These are phyloP conservation scores for Leptura quadrifasciata DNA, from an alignment of 2,888 invertebrate species.

Conservation along the genomic window DNA sequence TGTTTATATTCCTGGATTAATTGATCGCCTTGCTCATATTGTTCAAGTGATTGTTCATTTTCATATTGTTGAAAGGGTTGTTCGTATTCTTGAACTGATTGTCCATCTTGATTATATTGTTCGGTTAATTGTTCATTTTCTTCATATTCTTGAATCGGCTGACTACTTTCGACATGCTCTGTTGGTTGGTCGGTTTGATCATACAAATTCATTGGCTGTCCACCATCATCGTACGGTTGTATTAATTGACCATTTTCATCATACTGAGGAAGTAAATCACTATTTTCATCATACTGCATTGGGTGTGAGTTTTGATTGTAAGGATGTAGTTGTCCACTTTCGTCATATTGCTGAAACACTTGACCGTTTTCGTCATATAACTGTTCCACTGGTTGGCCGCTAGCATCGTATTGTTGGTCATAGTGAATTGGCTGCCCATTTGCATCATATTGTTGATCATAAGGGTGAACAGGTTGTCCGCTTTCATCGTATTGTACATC, in stretches of 20 bases:
- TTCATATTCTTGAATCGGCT: conserved; percentile 44
- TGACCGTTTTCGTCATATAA: conserved; percentile 58
- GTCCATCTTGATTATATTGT: conserved; percentile 58
- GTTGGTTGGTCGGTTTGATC: conserved; percentile 51
- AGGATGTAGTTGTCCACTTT: conserved; percentile 55
- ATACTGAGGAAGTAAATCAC: conserved; percentile 59
- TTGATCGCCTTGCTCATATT: conserved; percentile 53
- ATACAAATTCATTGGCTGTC: conserved; percentile 48
- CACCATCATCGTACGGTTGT: conserved; percentile 47
- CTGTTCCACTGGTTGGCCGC: conserved; percentile 56
- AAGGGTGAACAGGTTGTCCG: conserved; percentile 50
- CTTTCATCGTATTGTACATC: conserved; percentile 57
- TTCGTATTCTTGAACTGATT: conserved; percentile 55
- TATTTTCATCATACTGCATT: conserved; percentile 57
- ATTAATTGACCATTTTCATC: conserved; percentile 60
- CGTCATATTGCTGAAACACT: conserved; percentile 59
- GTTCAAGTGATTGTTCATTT: conserved; percentile 58
- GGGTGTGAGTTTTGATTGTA: conserved; percentile 61
- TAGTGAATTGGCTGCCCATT: conserved; percentile 57
- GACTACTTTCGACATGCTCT: conserved; percentile 47
- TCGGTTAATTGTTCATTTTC: neutral
- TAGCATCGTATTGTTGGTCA: conserved; percentile 61
- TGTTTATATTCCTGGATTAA: conserved; percentile 53
- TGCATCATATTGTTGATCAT: conserved; percentile 54
- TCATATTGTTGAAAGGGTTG: conserved; percentile 59